These are phyloP conservation scores for Sandelia bainsii DNA, from an alignment of 2,797 vertebrate species.

Conservation along the genomic window DNA sequence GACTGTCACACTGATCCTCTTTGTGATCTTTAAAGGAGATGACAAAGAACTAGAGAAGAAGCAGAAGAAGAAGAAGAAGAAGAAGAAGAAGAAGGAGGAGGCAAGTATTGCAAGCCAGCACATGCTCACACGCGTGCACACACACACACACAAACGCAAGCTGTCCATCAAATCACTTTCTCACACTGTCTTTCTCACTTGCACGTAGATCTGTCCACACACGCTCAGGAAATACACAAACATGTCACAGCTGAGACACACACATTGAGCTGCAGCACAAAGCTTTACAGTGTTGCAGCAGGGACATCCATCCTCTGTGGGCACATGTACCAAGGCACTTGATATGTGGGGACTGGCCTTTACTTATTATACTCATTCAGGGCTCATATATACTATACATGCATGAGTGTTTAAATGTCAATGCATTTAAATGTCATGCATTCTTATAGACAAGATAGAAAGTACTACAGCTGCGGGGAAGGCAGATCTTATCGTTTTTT, in stretches of 20 bases:
- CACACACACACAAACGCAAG: not conserved
- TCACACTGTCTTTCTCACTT: constrained; percentile 25
- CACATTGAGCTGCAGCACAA: constrained; percentile 29
- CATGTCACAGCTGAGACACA: constrained; percentile 15
- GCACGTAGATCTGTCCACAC: constrained; percentile 2
- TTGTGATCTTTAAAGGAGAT: constrained; percentile 46
- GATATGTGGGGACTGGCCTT: constrained; percentile 9
- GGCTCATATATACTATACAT: not conserved
- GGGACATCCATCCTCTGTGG: constrained; percentile 20
- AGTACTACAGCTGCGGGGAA: not conserved
- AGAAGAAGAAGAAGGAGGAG: constrained; percentile 19
- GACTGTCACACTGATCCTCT: constrained; percentile 60
- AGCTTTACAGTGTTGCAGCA: constrained; percentile 25
- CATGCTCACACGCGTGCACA: not conserved
- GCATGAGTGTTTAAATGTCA: not conserved
- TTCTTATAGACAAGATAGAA: not conserved
- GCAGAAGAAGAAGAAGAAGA: constrained; percentile 25
- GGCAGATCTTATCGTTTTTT: not conserved
- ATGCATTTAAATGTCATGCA: not conserved
- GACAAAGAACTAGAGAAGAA: constrained; percentile 5
- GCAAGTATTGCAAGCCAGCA: not conserved
- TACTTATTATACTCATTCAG: not conserved
- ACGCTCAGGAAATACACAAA: not conserved
- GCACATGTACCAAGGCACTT: not conserved
- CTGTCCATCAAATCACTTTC: constrained; percentile 26